Evolutionary conservation across 2,113 vertebrate genomes (phyloP).

Genomic region (Oncorhynchus nerka): DNA sequence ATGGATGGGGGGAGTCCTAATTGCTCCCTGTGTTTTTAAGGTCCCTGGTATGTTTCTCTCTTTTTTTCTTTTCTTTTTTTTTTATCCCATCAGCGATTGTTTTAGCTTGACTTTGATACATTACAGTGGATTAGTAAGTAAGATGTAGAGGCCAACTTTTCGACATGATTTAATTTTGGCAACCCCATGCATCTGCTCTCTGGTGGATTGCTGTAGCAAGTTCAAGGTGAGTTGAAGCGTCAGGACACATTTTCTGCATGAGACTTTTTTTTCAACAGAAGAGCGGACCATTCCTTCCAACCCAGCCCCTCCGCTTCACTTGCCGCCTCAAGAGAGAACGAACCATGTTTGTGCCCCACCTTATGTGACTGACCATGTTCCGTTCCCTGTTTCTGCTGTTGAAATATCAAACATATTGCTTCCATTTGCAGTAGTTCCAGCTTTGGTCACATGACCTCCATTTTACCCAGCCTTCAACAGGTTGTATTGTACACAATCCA

Average conservation of each 20-base stretch:
- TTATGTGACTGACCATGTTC: slow-evolving; percentile 10
- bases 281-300: not conserved
- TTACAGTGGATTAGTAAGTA: slow-evolving; percentile 43
- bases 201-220: slow-evolving; percentile 23
- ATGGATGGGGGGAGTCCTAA: slow-evolving; percentile 21
- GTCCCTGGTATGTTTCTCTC: not conserved
- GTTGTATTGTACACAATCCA: not conserved
- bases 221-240: slow-evolving; percentile 48
- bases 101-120: slow-evolving; percentile 39
- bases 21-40: slow-evolving; percentile 17
- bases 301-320: slow-evolving; percentile 10
- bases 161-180: slow-evolving; percentile 36
- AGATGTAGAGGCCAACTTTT: slow-evolving; percentile 31
- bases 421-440: too few species aligned
- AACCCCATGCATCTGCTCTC: slow-evolving; percentile 26
- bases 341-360: not conserved
- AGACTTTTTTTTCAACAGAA: slow-evolving; percentile 1
- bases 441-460: not conserved
- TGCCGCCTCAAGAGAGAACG: slow-evolving; percentile 14
- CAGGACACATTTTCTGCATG: slow-evolving; percentile 30
- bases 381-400: not conserved
- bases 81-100: not conserved
- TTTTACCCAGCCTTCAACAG: not conserved
- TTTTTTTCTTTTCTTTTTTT: slow-evolving; percentile 9
- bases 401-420: not conserved